Base-by-base conservation (phyloP, 2,888 invertebrate genomes). In the Monopis laevigella region DNA sequence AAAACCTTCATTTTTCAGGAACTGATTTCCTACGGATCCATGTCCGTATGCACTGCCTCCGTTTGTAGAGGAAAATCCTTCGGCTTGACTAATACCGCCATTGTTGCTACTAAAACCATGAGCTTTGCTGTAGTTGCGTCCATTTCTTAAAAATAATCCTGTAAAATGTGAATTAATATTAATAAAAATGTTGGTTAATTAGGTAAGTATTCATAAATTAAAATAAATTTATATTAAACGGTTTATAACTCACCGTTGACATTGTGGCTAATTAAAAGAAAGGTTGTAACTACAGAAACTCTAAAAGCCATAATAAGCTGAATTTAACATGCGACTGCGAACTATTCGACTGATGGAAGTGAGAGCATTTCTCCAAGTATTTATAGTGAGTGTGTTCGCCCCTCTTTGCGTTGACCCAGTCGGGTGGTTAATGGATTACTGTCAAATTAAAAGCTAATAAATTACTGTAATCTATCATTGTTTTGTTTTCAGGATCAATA, bases 321-420 rank as follows among this genome's bases (percentile, higher is more conserved):
- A 40, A 45, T 53, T 55, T 52, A 50, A 50, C 52, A 42, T 50
- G 53, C 51, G 47, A 57, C 63, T 55, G 59, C 59, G 45, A 17
- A 29, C 12, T 13, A 59, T 30, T 60, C 40, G 62, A 74, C 59
- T 77, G 74, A 66, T 73, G 75, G 65, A 53, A 59, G 77, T 62
- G 77, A 78, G 65, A 78, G 78, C 68, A 74, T 78, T 78, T 78
- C 78, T 71, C 72, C 63, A 57, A 55, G 65, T 55, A 72, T 78
- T 60, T 75, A 78, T 78, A 78, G 61, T 48, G 47, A 49, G 48
- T 45, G 46, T 32, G 2, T 4, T 16, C n/a, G 32, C 32, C 32
- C 32, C 32, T 32, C 32, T 27, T 8, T n/a, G 39, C 40, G 21
- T 27, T 40, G 67, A 63, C 64, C 69, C 62, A 64, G 60, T 60